These are phyloP conservation scores for Etheostoma perlongum DNA, from an alignment of 2,797 vertebrate genomes.

Conservation along the genomic window DNA sequence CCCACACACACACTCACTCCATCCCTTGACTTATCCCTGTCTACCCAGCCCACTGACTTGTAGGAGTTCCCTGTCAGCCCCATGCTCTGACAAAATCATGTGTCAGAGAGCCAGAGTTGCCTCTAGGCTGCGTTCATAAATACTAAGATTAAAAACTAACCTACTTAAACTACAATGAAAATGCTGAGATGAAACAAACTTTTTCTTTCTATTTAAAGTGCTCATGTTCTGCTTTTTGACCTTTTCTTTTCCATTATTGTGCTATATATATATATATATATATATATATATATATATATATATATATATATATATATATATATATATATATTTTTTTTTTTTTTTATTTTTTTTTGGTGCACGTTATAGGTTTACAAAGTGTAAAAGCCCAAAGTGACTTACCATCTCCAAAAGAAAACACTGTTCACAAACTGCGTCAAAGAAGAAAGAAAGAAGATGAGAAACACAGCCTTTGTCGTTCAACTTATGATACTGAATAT, in stretches of 20 bases:
- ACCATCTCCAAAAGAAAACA: no score
- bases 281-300: no score
- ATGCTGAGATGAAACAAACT: neutral
- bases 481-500: neutral
- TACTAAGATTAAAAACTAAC: neutral
- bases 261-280: no score
- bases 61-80: conserved; percentile 27
- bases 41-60: conserved; percentile 35
- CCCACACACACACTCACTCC: neutral
- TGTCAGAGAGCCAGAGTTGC: conserved; percentile 33
- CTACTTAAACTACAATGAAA: neutral
- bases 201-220: neutral
- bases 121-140: neutral
- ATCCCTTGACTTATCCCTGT: conserved; percentile 30
- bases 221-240: neutral
- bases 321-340: no score
- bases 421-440: no score
- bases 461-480: neutral
- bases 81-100: conserved; percentile 45
- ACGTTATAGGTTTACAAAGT: no score
- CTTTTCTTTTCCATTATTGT: no score
- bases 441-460: no score
- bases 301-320: no score
- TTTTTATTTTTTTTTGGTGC: no score
- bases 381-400: no score